Base-by-base conservation (phyloP, 1,140 invertebrate species). In the Drosophila truncata region DNA sequence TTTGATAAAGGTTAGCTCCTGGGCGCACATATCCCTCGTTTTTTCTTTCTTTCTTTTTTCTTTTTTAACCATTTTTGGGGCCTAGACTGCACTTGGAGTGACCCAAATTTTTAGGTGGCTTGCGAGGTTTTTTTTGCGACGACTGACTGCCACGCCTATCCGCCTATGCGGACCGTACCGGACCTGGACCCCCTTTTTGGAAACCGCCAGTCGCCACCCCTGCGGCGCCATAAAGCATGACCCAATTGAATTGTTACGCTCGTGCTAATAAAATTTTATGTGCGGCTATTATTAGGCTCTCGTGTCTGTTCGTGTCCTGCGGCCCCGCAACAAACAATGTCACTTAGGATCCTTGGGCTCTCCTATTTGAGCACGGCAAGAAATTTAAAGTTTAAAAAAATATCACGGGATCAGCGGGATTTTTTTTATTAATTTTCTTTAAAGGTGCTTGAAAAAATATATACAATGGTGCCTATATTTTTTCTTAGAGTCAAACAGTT, bases 241-340 rank as follows among this genome's bases (percentile, higher is more conserved):
- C 85, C 84, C 85, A 90, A 88, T 88, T 90, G 85, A 90, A 88
- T 85, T 88, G 85, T 79, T 85, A 90, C 85, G 78, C 80, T 75
- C 63, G 39, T 52, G 77, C 84, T 88, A 88, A 88, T 88, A 88
- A 88, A 88, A 88, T 88, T 84, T 90, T 80, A 88, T 88, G 81
- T 85, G 85, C 85, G 69, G 70, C 85, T 85, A 81, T 90, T 88
- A 85, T 88, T 88, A 88, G 84, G 84, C 84, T 75, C 64, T 82
- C 65, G 60, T 64, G 44, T 58, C 50, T 52, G 46, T 14, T 39
- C 13, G 58, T 64, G 74, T 59, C 63, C 72, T 76, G 39, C 52
- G 63, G 46, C 71, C 39, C 58, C 58, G 27, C 33, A 60, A 46
- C 47, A 67, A 76, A 76, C 74, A 77, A 76, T 76, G 72, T 64